Evolutionary conservation across 2,113 vertebrate species (phyloP).

Genomic region (Rostratula benghalensis): DNA sequence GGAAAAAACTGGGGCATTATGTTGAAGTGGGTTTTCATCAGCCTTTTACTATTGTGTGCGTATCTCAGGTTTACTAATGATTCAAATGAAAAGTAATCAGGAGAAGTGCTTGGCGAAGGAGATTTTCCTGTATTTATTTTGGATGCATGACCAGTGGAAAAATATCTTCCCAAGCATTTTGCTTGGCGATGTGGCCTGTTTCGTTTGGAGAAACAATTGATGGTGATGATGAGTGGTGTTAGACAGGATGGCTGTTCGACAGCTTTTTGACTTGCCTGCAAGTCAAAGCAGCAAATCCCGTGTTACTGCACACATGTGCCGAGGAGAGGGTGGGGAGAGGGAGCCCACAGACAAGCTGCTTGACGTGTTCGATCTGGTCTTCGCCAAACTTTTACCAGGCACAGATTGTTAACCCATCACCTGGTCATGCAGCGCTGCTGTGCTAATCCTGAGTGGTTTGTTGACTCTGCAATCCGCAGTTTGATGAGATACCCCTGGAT

Average conservation of each 20-base stretch:
- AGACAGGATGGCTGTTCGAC: conserved; percentile 37
- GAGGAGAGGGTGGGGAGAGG: neutral
- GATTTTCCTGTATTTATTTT: conserved; percentile 80
- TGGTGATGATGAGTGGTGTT: conserved; percentile 78
- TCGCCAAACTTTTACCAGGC: neutral
- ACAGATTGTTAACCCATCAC: accelerated
- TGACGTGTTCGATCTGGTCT: neutral
- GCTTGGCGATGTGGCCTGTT: conserved; percentile 72
- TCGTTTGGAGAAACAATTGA: conserved; percentile 79
- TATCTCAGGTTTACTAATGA: conserved; percentile 26
- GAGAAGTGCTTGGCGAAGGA: conserved; percentile 67
- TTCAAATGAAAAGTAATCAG: conserved; percentile 49
- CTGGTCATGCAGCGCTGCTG: neutral
- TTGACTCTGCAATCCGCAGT: neutral
- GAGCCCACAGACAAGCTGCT: neutral
- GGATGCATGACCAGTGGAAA: conserved; percentile 80
- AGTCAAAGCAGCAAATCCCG: conserved; percentile 28
- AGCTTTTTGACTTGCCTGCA: conserved; percentile 16
- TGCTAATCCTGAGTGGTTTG: neutral
- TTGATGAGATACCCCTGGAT: neutral
- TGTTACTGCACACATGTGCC: neutral
- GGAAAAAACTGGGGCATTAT: conserved; percentile 53
- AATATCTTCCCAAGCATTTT: conserved; percentile 79
- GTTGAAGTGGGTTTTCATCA: conserved; percentile 73
- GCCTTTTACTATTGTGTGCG: neutral